Conservation (phyloP, 2,113 vertebrate genomes). For the Tragelaphus strepsiceros region DNA sequence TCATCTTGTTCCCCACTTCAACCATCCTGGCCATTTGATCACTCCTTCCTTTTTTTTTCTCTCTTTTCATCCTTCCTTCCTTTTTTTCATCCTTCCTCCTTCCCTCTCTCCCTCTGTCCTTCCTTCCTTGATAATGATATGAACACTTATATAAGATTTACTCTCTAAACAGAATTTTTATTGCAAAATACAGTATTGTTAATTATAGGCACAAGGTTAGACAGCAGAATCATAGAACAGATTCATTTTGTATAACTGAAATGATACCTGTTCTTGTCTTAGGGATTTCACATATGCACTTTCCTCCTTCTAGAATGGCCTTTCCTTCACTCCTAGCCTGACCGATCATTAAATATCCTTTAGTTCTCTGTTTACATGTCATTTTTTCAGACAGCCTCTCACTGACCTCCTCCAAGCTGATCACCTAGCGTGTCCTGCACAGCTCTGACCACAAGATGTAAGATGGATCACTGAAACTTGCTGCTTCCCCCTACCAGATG, state of each 20-base stretch:
- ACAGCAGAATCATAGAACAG: not conserved
- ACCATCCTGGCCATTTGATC: not conserved
- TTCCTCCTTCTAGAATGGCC: not conserved
- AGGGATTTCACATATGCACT: not conserved
- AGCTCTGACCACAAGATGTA: too few species aligned
- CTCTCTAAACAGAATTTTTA: not conserved
- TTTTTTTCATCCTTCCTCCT: too few species aligned
- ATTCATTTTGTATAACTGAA: not conserved
- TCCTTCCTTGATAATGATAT: not conserved
- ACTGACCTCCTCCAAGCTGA: not conserved
- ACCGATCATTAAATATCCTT: not conserved
- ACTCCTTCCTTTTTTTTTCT: not conserved
- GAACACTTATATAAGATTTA: not conserved
- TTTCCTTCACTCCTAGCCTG: not conserved
- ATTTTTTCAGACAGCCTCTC: not conserved
- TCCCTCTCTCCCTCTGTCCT: not conserved
- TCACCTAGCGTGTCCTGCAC: not conserved
- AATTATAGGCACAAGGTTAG: not conserved
- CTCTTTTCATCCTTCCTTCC: accelerated
- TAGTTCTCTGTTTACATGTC: not conserved
- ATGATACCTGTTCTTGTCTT: not conserved
- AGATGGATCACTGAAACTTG: not conserved
- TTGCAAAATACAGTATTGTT: too few species aligned
- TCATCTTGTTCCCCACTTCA: not conserved
- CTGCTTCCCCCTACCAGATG: not conserved